A percentile compares a stretch with the other conserved stretches of the same genome.
Evolutionary conservation across 2,888 invertebrate genomes (phyloP).

Genomic region (Hyles lineata): DNA sequence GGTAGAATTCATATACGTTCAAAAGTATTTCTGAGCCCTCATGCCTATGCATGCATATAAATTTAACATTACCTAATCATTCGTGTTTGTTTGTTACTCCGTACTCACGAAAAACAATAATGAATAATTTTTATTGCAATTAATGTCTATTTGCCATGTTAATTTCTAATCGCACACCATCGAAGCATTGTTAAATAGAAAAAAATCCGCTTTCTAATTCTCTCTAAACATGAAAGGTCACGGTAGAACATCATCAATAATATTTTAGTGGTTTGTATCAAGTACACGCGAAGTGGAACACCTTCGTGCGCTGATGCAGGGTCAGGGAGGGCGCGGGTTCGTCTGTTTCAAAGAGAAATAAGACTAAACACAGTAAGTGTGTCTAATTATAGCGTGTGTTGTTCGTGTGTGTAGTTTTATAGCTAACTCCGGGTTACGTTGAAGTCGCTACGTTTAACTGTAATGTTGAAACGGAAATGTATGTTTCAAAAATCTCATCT

Average conservation of each 20-base stretch:
- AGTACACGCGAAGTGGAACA: constrained; percentile 42
- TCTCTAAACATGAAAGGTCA: constrained; percentile 23
- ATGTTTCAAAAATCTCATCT: not conserved
- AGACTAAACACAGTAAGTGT: constrained; percentile 51
- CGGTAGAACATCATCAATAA: constrained; percentile 24
- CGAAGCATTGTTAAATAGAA: not conserved
- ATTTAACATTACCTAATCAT: no score
- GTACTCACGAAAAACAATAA: not conserved
- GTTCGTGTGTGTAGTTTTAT: constrained; percentile 47
- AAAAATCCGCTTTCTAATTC: constrained; percentile 26
- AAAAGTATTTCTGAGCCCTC: no score
- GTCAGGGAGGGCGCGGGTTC: constrained; percentile 59
- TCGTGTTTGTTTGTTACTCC: not conserved
- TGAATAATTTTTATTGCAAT: not conserved
- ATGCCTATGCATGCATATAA: no score
- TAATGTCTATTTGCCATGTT: not conserved
- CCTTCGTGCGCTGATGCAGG: constrained; percentile 38
- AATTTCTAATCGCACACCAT: not conserved
- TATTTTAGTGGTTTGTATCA: constrained; percentile 32
- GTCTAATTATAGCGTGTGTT: constrained; percentile 67
- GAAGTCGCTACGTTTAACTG: constrained; percentile 24
- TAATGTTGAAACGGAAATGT: not conserved
- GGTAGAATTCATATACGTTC: no score
- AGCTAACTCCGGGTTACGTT: constrained; percentile 28
- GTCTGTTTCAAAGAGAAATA: constrained; percentile 56